phyloP scores from a whole-genome alignment of 23 tunicate genomes.

The Ascidia mentula region DNA sequence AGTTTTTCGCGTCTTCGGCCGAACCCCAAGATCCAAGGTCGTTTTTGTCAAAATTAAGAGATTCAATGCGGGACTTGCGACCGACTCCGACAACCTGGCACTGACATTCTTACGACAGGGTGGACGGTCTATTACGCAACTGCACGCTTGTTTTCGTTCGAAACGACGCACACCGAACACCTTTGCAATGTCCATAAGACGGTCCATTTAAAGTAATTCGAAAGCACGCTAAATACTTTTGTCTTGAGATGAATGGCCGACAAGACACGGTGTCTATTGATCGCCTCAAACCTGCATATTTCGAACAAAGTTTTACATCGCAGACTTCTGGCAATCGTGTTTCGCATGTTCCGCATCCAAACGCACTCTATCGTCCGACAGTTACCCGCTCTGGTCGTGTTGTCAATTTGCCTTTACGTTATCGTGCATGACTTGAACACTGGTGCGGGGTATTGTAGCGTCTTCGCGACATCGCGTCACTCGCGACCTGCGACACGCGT shows the following conservation, averaged over 20 bases:
- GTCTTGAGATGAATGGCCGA: conserved; percentile 9
- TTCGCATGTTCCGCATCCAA: neutral
- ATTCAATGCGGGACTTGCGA: neutral
- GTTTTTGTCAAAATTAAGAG: neutral
- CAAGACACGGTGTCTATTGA: conserved; percentile 29
- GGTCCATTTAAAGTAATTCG: conserved; percentile 25
- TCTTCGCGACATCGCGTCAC: too few relatives aligned
- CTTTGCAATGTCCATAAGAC: conserved; percentile 29
- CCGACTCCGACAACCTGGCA: conserved; percentile 5
- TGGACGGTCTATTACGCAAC: neutral
- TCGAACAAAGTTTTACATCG: neutral
- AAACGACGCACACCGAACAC: conserved; percentile 5
- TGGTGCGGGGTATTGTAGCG: neutral
- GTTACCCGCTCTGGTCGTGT: neutral
- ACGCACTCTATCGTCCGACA: neutral
- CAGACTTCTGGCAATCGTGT: neutral
- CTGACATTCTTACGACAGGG: neutral
- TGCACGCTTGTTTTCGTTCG: conserved; percentile 31
- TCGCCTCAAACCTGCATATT: conserved; percentile 28
- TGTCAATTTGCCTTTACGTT: neutral
- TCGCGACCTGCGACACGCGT: neutral
- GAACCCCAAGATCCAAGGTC: neutral
- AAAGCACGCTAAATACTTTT: conserved; percentile 17
- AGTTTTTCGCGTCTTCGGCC: neutral
- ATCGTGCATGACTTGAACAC: too few relatives aligned